These are phyloP conservation scores for Andinoacara biseriatus DNA, from an alignment of 2,113 vertebrate species.

Conservation along the genomic window DNA sequence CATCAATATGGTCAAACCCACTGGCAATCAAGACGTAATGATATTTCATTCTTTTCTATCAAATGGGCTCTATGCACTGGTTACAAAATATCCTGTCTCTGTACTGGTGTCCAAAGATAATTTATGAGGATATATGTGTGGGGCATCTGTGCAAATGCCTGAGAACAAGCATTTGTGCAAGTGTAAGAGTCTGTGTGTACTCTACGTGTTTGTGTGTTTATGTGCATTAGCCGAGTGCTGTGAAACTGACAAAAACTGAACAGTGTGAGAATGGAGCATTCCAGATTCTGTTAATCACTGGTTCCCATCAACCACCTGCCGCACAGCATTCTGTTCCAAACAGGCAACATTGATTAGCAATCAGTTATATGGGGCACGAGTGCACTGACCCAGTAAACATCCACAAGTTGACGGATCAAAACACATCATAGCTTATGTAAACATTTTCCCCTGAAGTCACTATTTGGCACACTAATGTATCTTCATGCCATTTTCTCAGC, in stretches of 20 bases:
- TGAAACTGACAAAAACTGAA: conserved; percentile 24
- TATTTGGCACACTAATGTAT: not conserved
- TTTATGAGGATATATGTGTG: conserved; percentile 1
- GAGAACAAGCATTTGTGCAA: conserved; percentile 27
- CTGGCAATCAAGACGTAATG: conserved; percentile 24
- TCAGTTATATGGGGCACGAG: conserved; percentile 21
- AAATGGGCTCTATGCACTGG: not conserved
- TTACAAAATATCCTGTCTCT: conserved; percentile 9
- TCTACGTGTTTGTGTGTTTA: not conserved
- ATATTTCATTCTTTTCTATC: not conserved
- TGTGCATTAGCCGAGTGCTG: not conserved
- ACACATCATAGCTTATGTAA: conserved; percentile 32
- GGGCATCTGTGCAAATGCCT: conserved; percentile 19
- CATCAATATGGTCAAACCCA: conserved; percentile 29
- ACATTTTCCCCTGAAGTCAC: conserved; percentile 2
- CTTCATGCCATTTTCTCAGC: not conserved
- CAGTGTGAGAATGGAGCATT: conserved; percentile 21
- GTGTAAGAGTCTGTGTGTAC: conserved; percentile 1
- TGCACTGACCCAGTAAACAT: not conserved
- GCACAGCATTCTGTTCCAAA: conserved; percentile 14
- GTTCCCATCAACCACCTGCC: conserved; percentile 34
- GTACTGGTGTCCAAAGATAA: conserved; percentile 1
- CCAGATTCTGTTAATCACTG: conserved; percentile 32
- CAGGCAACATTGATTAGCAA: conserved; percentile 20
- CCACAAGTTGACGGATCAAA: not conserved